A percentile compares a stretch with the other conserved stretches of the same genome.
Evolutionary conservation across 2,797 vertebrate genomes (phyloP).

Genomic region (Hapalemur alaotrensis): DNA sequence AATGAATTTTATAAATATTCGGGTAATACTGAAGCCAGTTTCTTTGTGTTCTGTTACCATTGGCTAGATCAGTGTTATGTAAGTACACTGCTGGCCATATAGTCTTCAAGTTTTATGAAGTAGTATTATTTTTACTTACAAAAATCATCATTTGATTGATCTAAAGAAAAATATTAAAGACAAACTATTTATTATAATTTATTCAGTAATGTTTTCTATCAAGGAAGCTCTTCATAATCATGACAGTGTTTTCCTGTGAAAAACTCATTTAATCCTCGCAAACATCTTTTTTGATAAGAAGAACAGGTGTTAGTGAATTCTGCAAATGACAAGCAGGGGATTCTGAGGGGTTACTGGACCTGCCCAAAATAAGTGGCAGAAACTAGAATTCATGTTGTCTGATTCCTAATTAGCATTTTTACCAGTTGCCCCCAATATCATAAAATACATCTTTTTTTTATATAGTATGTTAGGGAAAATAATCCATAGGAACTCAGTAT

Average conservation of each 20-base stretch:
- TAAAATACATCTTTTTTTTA: background rate
- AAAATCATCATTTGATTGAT: background rate
- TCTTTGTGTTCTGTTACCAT: background rate
- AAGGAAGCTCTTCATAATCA: background rate
- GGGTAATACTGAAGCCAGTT: background rate
- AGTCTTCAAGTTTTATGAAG: slow-evolving; percentile 16
- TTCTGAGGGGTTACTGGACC: background rate
- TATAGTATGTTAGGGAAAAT: background rate
- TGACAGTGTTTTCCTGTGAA: background rate
- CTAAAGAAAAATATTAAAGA: background rate
- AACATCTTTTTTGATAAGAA: background rate
- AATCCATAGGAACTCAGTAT: background rate
- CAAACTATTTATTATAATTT: background rate
- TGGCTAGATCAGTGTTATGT: background rate
- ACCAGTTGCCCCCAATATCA: background rate
- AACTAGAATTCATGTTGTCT: background rate
- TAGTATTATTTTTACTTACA: background rate
- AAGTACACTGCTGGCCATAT: background rate
- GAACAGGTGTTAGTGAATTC: background rate
- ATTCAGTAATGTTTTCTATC: background rate
- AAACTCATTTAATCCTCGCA: background rate
- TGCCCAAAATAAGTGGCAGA: background rate
- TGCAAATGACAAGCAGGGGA: background rate
- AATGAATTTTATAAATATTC: background rate
- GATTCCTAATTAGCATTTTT: background rate